Evolutionary conservation across 2,797 vertebrate species (phyloP).

Genomic region (Valencia hispanica): DNA sequence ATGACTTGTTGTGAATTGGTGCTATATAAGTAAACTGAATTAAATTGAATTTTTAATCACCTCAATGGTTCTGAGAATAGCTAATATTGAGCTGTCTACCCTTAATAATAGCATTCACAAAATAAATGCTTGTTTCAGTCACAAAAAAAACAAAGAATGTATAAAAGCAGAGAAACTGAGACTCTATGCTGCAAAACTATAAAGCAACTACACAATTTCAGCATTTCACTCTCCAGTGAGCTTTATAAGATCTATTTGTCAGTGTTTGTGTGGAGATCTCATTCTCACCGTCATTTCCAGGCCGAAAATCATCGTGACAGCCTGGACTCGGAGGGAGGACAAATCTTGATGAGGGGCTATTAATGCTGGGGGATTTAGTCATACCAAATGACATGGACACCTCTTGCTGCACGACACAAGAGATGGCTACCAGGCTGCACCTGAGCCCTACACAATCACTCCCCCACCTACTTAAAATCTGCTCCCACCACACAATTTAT

Average conservation of each 20-base stretch:
- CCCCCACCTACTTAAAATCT: slow-evolving; percentile 48
- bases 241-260: slow-evolving; percentile 42
- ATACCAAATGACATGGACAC: slow-evolving; percentile 51
- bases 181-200: slow-evolving; percentile 21
- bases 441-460: slow-evolving; percentile 52
- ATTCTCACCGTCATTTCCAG: slow-evolving; percentile 55
- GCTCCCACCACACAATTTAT: slow-evolving; percentile 23
- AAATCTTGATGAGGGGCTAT: slow-evolving; percentile 62
- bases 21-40: too few species aligned
- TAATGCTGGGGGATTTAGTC: slow-evolving; percentile 69
- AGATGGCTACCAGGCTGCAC: slow-evolving; percentile 46
- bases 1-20: too few species aligned
- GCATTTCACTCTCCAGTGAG: slow-evolving; percentile 20
- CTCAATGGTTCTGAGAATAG: not conserved
- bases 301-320: slow-evolving; percentile 73
- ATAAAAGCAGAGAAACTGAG: slow-evolving; percentile 14
- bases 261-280: slow-evolving; percentile 43
- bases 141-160: slow-evolving; percentile 9
- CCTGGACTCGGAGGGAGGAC: slow-evolving; percentile 45
- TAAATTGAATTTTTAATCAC: not conserved
- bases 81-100: not conserved
- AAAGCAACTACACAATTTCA: slow-evolving; percentile 23
- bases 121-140: slow-evolving; percentile 6
- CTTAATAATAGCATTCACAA: not conserved
- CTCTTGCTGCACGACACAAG: slow-evolving; percentile 34